phyloP scores from a whole-genome alignment of 2,797 vertebrate species.

The Presbytis comata region DNA sequence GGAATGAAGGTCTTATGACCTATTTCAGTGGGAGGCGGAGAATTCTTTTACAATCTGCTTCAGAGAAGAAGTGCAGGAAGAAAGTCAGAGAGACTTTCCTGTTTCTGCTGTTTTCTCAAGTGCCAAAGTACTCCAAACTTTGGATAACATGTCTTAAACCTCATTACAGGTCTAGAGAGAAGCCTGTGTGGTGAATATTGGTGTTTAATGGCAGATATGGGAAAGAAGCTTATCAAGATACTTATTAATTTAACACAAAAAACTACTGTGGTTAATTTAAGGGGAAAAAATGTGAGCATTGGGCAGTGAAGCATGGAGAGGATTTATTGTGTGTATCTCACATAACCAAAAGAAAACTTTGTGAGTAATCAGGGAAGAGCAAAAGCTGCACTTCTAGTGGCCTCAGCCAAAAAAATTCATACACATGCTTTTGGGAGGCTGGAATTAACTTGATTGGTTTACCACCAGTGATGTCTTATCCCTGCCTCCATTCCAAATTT shows the following conservation, averaged over 20 bases:
- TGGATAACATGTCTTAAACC: background rate
- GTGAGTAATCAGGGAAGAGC: background rate
- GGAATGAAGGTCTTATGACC: background rate
- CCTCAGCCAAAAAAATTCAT: background rate
- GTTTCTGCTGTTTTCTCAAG: background rate
- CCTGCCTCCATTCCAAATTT: background rate
- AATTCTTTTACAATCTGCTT: background rate
- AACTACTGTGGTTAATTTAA: constrained; percentile 21
- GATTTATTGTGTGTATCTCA: background rate
- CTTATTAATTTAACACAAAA: constrained; percentile 31
- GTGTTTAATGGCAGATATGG: background rate
- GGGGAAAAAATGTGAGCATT: background rate
- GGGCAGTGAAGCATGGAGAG: background rate
- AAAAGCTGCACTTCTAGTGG: background rate
- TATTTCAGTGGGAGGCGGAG: background rate
- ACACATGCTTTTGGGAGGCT: background rate
- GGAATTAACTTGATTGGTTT: background rate
- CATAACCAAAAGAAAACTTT: constrained; percentile 8
- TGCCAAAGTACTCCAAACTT: background rate
- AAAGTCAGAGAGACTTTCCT: background rate
- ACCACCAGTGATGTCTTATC: background rate
- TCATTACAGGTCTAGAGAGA: background rate
- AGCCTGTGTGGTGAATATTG: background rate
- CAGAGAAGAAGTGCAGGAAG: background rate
- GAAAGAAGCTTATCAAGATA: constrained; percentile 19